Percentiles rank a stretch among this genome's conserved stretches.
Evolutionary conservation across 2,797 vertebrate species (phyloP).

Genomic region (Hydrocynus forskahlii): DNA sequence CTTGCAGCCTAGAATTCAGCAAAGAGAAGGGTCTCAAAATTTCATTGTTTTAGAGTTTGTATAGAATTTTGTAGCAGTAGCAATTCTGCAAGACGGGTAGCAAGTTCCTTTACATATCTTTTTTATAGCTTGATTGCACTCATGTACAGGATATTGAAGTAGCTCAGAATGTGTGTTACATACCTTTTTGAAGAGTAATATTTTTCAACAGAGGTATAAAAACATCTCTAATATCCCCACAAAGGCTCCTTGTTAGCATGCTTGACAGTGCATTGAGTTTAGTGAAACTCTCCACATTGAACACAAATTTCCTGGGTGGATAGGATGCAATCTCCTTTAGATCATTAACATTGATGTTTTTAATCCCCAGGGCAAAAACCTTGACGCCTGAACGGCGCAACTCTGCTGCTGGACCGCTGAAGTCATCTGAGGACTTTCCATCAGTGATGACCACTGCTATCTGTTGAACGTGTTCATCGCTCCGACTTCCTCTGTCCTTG

Average conservation of each 20-base stretch:
- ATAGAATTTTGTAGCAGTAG: slow-evolving; percentile 31
- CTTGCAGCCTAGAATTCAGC: slow-evolving; percentile 73
- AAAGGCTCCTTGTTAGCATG: slow-evolving; percentile 76
- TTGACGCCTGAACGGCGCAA: slow-evolving; percentile 75
- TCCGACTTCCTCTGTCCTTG: slow-evolving; percentile 72
- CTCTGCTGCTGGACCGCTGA: slow-evolving; percentile 66
- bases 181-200: slow-evolving; percentile 33
- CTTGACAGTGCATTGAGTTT: slow-evolving; percentile 73
- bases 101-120: no score
- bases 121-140: not conserved
- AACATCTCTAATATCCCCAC: slow-evolving; percentile 67
- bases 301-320: slow-evolving; percentile 75
- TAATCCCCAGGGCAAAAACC: slow-evolving; percentile 77
- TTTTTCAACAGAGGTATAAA: not conserved
- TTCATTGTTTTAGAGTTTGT: not conserved
- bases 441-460: slow-evolving; percentile 83
- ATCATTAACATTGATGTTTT: slow-evolving; percentile 63
- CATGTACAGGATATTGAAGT: not conserved
- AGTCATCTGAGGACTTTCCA: slow-evolving; percentile 74
- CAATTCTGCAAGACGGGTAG: not conserved
- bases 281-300: slow-evolving; percentile 73
- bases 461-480: slow-evolving; percentile 69
- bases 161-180: not conserved
- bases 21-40: slow-evolving; percentile 24
- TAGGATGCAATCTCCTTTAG: slow-evolving; percentile 79